Evolutionary conservation across 2,888 invertebrate genomes (phyloP), one percentile per base, ranked within the genome.

Genomic region (Trachelus stipa): DNA sequence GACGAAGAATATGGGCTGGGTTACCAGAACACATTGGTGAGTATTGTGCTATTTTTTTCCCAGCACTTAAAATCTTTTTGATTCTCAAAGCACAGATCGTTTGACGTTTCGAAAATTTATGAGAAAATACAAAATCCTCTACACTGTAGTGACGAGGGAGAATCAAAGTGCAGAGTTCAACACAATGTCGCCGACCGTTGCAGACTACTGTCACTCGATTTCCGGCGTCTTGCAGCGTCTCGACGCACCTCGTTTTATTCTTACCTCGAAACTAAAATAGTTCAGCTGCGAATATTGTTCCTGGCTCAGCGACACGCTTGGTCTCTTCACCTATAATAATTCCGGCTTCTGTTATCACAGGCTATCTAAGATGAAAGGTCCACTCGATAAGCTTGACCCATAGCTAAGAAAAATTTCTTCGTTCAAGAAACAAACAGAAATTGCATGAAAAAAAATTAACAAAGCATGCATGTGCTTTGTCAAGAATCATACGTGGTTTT

Each of bases 1-100:
- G 93, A 94, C 86, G 94, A 95, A 86, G 94, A 94, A 84, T 92
- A 94, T 79, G 95, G 95, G 79, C 91, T 96, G 87, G 96, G 96
- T 76, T 95, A 95, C 87, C 94, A 95, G 89, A 94, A 95, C 85
- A 95, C 95, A 73, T 93, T 95, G 94, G 95, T 95, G 87, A 94
- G 94, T 93, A 73, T 12, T 11, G 31, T 31, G 31, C 71, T 33
- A 56, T 56, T 56, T 56, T 23, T 56, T 40, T 4, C 40, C 40
- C 40, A 23, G 40, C 40, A 23, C 40, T 56, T 23, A 23, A 56
- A 56, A 23, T 56, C 40, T 23, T 23, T 56, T 56, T 56, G 4
- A 56, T 56, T 56, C 23, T 23, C 23, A 56, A 23, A 23, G 40
- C 40, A 56, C 40, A 56, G 40, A 56, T 23, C 40, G 40, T 56